phyloP scores from a whole-genome alignment of 2,797 vertebrate species.

The Cottoperca gobio region DNA sequence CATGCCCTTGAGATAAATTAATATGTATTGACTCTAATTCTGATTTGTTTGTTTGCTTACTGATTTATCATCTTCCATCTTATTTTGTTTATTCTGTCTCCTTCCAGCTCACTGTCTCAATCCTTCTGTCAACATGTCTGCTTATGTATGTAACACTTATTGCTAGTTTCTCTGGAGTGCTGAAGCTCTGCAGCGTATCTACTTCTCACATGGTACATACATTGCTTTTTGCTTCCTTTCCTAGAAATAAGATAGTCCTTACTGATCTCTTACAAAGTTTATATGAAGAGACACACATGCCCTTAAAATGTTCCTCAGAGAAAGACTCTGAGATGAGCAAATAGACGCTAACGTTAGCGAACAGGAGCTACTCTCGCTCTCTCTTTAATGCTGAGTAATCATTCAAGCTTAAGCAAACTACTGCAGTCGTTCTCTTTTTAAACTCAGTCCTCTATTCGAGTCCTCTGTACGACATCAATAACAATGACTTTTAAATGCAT shows the following conservation, averaged over 20 bases:
- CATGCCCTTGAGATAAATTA: slow-evolving; percentile 8
- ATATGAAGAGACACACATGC: no score
- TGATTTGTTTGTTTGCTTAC: slow-evolving; percentile 17
- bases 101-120: not conserved
- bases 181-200: not conserved
- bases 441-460: not conserved
- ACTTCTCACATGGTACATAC: not conserved
- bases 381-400: slow-evolving; percentile 1
- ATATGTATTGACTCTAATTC: slow-evolving; percentile 9
- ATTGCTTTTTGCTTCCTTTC: not conserved
- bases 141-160: not conserved
- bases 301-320: not conserved
- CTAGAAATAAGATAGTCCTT: no score
- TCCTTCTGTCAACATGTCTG: not conserved
- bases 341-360: not conserved
- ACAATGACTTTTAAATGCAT: not conserved
- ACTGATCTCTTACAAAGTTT: no score
- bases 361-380: not conserved
- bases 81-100: slow-evolving; percentile 9
- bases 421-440: not conserved
- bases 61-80: not conserved
- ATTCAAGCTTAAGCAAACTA: not conserved
- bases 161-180: not conserved
- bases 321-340: not conserved
- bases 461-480: not conserved